Evolutionary conservation across 1,140 invertebrate genomes (phyloP), one percentile per base, ranked within the genome.

Genomic region (Contarinia nasturtii): DNA sequence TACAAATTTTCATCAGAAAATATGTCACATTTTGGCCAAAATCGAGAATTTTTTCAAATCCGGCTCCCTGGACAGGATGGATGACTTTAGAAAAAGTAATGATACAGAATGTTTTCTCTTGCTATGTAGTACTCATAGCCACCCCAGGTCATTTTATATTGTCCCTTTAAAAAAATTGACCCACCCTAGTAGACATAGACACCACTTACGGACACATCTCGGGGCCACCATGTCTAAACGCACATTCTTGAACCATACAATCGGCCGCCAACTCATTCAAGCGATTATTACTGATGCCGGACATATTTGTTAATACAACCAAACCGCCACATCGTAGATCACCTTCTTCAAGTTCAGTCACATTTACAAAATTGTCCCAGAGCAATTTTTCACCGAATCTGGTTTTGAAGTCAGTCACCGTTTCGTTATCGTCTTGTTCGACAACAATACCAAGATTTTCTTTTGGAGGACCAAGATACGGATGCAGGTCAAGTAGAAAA

Each of bases 211-310:
- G n/a, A n/a, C n/a, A n/a, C n/a, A n/a, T n/a, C n/a, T n/a, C n/a
- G n/a, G n/a, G n/a, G n/a, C n/a, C n/a, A n/a, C n/a, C n/a, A n/a
- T n/a, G n/a, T n/a, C n/a, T n/a, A n/a, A n/a, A n/a, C n/a, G n/a
- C 69, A 58, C 79, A 82, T 57, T 76, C 77, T 55, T 81, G 78
- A 22, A 82, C 69, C 69, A 82, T 79, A 53, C 79, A 82, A 48
- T 73, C 68, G 1, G 69, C 67, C 14, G 74, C 68, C 46, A 70
- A 58, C 18, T 68, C 67, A 43, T 70, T 69, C 5, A 76, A 59
- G 14, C 67, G 59, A 54, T 64, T 63, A 55, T 66, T 65, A n/a
- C 67, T 69, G 7, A 64, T 55, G 34, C 63, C 59, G 0, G 73
- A 73, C 57, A 76, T 71, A 51, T 80, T 81, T 4, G 73, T 72